These are phyloP conservation scores for Orestias chungarensis DNA, from an alignment of 2,797 vertebrate species.

Conservation along the genomic window DNA sequence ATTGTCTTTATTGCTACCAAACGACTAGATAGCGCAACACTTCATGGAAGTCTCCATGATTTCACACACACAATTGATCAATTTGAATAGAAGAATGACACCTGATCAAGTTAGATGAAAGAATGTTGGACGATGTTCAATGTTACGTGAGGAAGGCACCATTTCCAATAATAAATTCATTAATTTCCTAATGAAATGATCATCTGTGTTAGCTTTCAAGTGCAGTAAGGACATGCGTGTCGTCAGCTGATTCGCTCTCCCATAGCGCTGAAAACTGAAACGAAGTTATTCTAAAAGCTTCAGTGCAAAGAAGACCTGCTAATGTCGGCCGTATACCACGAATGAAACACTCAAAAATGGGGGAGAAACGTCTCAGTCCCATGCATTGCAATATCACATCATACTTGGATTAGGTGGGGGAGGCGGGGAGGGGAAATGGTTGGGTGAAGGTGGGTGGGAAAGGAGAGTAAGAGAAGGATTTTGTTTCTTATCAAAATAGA, in stretches of 20 bases:
- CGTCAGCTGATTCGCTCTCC: constrained; percentile 79
- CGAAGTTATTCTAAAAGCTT: constrained; percentile 84
- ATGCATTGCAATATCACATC: constrained; percentile 87
- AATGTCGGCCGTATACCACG: constrained; percentile 75
- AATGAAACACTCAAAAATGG: constrained; percentile 68
- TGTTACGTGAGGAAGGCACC: constrained; percentile 90
- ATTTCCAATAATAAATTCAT: constrained; percentile 88
- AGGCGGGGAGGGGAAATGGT: not conserved
- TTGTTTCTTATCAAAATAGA: constrained; percentile 97
- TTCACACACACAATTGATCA: constrained; percentile 63
- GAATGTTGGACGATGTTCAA: constrained; percentile 60
- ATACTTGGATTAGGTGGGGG: constrained; percentile 48
- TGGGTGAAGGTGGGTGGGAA: constrained; percentile 42
- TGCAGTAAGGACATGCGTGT: constrained; percentile 80
- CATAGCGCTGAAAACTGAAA: constrained; percentile 85
- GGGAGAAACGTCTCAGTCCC: constrained; percentile 79
- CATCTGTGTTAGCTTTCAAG: constrained; percentile 86
- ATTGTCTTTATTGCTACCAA: constrained; percentile 81
- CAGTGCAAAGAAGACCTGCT: constrained; percentile 87
- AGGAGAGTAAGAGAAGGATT: constrained; percentile 84
- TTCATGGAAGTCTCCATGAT: constrained; percentile 85
- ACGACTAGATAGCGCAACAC: constrained; percentile 90
- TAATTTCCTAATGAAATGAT: constrained; percentile 72
- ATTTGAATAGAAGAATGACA: constrained; percentile 62
- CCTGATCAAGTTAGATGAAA: constrained; percentile 70